Evolutionary conservation across 2,888 invertebrate species (phyloP).

Genomic region (Microctonus brassicae): DNA sequence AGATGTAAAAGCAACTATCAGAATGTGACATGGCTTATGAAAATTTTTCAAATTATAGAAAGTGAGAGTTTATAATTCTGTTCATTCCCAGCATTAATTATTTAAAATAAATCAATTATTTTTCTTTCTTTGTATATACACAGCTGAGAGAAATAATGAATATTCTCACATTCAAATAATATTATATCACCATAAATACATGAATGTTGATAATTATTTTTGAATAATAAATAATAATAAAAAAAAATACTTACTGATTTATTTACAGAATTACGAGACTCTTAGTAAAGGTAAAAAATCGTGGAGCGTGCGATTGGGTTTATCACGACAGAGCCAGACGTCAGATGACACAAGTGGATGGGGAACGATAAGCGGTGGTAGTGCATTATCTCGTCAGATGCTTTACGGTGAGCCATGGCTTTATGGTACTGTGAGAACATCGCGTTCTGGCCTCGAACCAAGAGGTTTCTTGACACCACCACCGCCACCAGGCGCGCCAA

Average conservation of each 20-base stretch:
- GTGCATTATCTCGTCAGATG: conserved; percentile 86
- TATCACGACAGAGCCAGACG: conserved; percentile 71
- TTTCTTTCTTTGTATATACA: background rate
- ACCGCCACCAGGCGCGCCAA: conserved; percentile 74
- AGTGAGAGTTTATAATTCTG: background rate
- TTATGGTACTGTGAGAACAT: conserved; percentile 81
- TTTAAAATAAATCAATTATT: too few species aligned
- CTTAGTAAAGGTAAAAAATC: conserved; percentile 75
- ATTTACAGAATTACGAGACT: conserved; percentile 68
- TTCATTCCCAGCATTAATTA: too few species aligned
- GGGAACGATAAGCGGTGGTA: conserved; percentile 75
- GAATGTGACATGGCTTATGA: background rate
- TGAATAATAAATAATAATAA: conserved; percentile 6
- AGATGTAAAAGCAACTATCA: background rate
- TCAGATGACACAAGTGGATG: conserved; percentile 58
- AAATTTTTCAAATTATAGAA: background rate
- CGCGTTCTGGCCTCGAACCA: conserved; percentile 61
- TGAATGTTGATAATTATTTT: background rate
- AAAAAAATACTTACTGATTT: conserved; percentile 22
- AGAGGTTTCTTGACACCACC: conserved; percentile 71
- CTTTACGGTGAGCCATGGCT: conserved; percentile 79
- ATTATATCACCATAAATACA: background rate
- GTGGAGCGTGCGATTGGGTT: conserved; percentile 80
- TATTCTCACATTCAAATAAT: background rate
- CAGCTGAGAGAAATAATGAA: too few species aligned